Base-by-base conservation (phyloP, 2,888 invertebrate species). In the Linnaemya tessellans region DNA sequence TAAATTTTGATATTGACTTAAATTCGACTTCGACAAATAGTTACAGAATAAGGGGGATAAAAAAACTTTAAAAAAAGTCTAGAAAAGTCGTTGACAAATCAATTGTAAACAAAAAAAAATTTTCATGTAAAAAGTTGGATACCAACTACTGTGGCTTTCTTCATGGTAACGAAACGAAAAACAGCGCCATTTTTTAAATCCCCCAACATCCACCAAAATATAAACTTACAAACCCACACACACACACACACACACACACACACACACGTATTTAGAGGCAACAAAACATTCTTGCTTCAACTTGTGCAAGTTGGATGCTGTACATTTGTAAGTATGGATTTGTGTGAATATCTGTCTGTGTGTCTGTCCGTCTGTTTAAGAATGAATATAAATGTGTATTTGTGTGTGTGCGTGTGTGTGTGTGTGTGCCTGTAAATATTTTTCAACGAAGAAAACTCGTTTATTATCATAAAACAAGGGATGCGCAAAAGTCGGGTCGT, bases 401-500 rank as follows among this genome's bases (percentile, higher is more conserved):
- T 65, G 62, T 56, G 20, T 58, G 38, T 49, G 54, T 46, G 38
- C 38, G 30, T 46, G 20, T 77, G 35, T 65, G 56, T 68, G 38
- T 79, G 58, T 71, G 18, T 46, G 73, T 49, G 18, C 77, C 62
- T 77, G 60, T 77, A 65, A 70, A 65, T 91, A 89, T 90, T 90
- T 90, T 91, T 91, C 91, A 91, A 89, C 91, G 91, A 91, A 92
- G 92, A 92, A 92, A 92, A 91, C 91, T 92, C 92, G 92, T 92
- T 92, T 92, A 91, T 92, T 92, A 91, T 92, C 92, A 91, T 91
- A 92, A 91, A 92, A 90, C 90, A 91, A 78, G 84, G 80, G 87
- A 75, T 68, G 84, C 84, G 75, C 67, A 86, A 82, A 92, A 92
- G 93, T 93, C 92, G 91, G 92, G 91, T 92, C 92, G 92, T 92